Evolutionary conservation across 2,797 vertebrate species (phyloP).

Genomic region (Gorsachius magnificus): DNA sequence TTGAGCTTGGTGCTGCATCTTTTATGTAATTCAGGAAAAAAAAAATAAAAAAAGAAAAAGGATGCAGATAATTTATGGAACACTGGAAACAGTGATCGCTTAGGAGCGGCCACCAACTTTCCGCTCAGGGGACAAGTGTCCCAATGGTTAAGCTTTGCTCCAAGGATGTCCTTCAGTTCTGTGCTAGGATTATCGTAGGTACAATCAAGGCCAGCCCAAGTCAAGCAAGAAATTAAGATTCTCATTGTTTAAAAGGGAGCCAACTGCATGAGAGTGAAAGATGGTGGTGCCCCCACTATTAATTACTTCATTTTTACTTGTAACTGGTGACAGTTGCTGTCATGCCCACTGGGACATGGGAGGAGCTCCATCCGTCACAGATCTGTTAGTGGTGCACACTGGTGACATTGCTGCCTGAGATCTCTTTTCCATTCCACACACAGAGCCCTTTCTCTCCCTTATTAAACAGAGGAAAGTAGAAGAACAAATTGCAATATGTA

Average conservation of each 20-base stretch:
- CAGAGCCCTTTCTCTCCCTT: background rate
- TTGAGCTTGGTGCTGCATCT: background rate
- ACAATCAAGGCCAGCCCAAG: background rate
- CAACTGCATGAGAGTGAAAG: background rate
- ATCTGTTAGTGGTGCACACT: background rate
- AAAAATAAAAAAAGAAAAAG: background rate
- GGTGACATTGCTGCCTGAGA: rapidly evolving
- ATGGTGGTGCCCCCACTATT: background rate
- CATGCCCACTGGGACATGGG: background rate
- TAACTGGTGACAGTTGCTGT: background rate
- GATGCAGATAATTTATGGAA: background rate
- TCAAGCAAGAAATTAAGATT: background rate
- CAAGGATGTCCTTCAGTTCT: background rate
- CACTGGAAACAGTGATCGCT: background rate
- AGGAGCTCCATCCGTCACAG: background rate
- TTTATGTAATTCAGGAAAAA: background rate
- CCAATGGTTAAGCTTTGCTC: background rate
- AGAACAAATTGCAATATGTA: background rate
- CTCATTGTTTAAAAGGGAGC: background rate
- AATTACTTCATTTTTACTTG: background rate
- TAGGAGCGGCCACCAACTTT: background rate
- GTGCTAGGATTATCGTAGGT: background rate
- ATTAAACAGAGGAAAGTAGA: background rate
- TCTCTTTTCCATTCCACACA: background rate
- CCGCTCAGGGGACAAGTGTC: rapidly evolving